A percentile compares a stretch with the other conserved stretches of the same genome.
These are phyloP conservation scores for Apostichopus japonicus DNA, from an alignment of 35 echinoderm and acorn worm genomes.

Conservation along the genomic window DNA sequence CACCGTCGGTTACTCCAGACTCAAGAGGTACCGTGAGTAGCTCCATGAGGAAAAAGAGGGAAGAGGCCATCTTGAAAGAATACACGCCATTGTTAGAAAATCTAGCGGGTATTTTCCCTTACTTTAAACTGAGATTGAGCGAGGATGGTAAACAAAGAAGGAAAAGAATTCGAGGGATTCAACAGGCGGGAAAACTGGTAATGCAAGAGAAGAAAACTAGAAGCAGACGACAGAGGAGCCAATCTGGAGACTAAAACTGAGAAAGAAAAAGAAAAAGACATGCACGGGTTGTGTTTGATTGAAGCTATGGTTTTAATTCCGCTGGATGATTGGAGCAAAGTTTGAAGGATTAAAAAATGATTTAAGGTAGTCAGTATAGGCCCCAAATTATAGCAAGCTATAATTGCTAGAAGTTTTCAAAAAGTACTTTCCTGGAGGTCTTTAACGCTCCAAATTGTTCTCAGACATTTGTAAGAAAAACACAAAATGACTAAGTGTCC, in stretches of 20 bases:
- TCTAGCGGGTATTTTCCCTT: slow-evolving; percentile 26
- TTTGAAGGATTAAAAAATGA: too few relatives aligned
- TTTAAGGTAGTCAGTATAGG: too few relatives aligned
- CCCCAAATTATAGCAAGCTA: too few relatives aligned
- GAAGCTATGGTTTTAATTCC: too few relatives aligned
- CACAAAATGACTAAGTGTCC: too few relatives aligned
- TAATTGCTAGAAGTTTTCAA: too few relatives aligned
- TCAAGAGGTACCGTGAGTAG: neutral
- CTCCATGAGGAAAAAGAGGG: slow-evolving; percentile 1
- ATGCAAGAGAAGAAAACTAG: slow-evolving; percentile 44
- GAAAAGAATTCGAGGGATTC: slow-evolving; percentile 22
- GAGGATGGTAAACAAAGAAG: slow-evolving; percentile 6
- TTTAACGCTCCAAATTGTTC: too few relatives aligned
- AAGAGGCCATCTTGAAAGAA: slow-evolving; percentile 11
- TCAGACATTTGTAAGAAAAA: too few relatives aligned
- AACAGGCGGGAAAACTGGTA: slow-evolving; percentile 21
- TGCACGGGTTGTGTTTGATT: too few relatives aligned
- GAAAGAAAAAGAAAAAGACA: too few relatives aligned
- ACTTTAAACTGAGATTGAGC: slow-evolving; percentile 16
- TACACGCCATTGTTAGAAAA: slow-evolving; percentile 19
- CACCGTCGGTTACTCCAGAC: neutral
- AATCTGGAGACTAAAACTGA: neutral
- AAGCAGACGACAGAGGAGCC: neutral
- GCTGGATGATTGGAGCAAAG: too few relatives aligned
- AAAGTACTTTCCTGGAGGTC: too few relatives aligned